Evolutionary conservation across 2,888 invertebrate species (phyloP).

Genomic region (Heliconius aoede): DNA sequence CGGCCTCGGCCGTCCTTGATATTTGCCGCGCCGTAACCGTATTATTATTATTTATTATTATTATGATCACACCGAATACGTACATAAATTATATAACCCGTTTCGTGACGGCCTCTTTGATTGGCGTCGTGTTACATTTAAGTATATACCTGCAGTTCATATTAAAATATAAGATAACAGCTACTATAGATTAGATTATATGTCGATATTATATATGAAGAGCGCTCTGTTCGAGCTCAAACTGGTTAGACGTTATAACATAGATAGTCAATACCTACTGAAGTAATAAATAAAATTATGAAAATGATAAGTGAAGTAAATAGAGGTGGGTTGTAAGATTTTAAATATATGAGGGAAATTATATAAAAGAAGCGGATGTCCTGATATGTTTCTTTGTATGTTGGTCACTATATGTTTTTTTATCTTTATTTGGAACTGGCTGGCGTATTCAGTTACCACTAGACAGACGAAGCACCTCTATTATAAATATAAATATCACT

Average conservation of each 20-base stretch:
- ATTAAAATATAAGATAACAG: neutral
- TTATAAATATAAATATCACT: too few relatives aligned
- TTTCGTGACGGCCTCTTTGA: slow-evolving; percentile 19
- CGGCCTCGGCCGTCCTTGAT: slow-evolving; percentile 29
- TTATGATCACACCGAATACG: slow-evolving; percentile 23
- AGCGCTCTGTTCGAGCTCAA: neutral
- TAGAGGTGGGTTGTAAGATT: neutral
- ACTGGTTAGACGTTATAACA: neutral
- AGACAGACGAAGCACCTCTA: neutral
- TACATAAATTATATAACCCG: slow-evolving; percentile 29
- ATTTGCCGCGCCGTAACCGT: slow-evolving; percentile 26
- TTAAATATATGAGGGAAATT: neutral
- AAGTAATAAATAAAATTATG: neutral
- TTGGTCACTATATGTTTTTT: too few relatives aligned
- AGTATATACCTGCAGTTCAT: neutral
- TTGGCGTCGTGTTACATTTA: slow-evolving; percentile 22
- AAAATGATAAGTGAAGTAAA: neutral
- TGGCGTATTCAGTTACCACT: neutral
- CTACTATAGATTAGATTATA: slow-evolving; percentile 1
- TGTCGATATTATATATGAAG: neutral
- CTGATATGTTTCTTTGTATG: neutral
- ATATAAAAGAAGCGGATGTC: neutral
- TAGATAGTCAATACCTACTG: neutral
- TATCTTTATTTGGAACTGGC: too few relatives aligned
- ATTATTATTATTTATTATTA: slow-evolving; percentile 26